phyloP scores from a whole-genome alignment of 2,113 vertebrate genomes.

The Meriones unguiculatus region DNA sequence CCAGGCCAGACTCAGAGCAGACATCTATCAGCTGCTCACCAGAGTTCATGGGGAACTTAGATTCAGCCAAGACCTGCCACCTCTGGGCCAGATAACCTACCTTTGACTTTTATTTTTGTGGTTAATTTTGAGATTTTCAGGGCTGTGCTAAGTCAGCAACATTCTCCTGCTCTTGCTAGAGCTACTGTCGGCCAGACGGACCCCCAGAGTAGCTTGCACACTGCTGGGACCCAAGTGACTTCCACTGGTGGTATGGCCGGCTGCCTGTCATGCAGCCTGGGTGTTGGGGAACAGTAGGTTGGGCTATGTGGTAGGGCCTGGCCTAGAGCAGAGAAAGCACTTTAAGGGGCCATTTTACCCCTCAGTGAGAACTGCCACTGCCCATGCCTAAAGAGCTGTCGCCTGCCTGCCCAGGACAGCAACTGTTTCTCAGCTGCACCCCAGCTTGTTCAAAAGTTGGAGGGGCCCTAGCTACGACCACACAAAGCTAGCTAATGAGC shows the following conservation, averaged over 20 bases:
- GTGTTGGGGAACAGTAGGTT: constrained; percentile 10
- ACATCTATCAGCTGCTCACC: background rate
- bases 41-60: background rate
- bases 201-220: background rate
- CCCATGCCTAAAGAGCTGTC: constrained; percentile 3
- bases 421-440: background rate
- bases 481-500: background rate
- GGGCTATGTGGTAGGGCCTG: constrained; percentile 24
- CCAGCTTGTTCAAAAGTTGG: background rate
- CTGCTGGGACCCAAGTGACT: background rate
- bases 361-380: constrained; percentile 35
- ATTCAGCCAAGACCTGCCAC: background rate
- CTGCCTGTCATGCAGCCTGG: constrained; percentile 11
- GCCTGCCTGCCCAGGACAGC: background rate
- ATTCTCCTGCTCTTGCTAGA: background rate
- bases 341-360: constrained; percentile 55
- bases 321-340: constrained; percentile 10
- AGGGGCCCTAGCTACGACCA: background rate
- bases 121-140: constrained; percentile 33
- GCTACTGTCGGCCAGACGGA: constrained; percentile 50
- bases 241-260: background rate
- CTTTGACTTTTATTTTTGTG: constrained; percentile 44
- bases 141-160: background rate
- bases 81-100: background rate
- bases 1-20: background rate